Evolutionary conservation across 2,797 vertebrate species (phyloP).

Genomic region (Orientallactaga sibirica): DNA sequence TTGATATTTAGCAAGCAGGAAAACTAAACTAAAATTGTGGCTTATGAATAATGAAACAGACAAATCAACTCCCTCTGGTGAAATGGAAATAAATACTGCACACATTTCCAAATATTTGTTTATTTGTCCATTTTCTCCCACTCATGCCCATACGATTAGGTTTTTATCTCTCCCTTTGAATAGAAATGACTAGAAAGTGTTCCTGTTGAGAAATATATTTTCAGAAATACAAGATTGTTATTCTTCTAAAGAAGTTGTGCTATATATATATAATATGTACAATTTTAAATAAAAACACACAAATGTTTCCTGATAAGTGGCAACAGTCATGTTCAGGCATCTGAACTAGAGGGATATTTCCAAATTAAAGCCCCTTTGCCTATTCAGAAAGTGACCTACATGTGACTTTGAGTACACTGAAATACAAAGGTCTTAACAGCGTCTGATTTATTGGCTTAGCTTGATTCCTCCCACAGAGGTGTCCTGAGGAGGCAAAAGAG

Average conservation of each 20-base stretch:
- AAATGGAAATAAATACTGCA: conserved; percentile 74
- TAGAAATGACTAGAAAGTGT: conserved; percentile 61
- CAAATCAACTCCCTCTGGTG: conserved; percentile 66
- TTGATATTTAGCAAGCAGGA: conserved; percentile 74
- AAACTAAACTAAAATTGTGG: conserved; percentile 62
- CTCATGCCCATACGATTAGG: conserved; percentile 33
- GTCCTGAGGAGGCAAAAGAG: background rate
- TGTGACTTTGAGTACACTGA: background rate
- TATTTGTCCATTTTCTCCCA: conserved; percentile 50
- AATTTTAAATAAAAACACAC: conserved; percentile 6
- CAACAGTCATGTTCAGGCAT: background rate
- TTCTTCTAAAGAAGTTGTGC: conserved; percentile 5
- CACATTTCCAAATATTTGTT: conserved; percentile 74
- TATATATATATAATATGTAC: background rate
- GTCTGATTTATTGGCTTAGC: conserved; percentile 47
- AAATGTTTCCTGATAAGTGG: background rate
- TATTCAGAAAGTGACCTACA: conserved; percentile 49
- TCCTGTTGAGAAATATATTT: conserved; percentile 63
- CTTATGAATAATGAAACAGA: conserved; percentile 80
- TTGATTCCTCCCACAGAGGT: background rate
- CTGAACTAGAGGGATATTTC: background rate
- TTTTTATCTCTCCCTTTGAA: conserved; percentile 26
- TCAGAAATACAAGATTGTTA: conserved; percentile 52
- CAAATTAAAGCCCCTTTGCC: background rate
- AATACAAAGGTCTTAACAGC: background rate